Base-by-base conservation (phyloP, 2,113 vertebrate genomes). In the Indicator maculatus region DNA sequence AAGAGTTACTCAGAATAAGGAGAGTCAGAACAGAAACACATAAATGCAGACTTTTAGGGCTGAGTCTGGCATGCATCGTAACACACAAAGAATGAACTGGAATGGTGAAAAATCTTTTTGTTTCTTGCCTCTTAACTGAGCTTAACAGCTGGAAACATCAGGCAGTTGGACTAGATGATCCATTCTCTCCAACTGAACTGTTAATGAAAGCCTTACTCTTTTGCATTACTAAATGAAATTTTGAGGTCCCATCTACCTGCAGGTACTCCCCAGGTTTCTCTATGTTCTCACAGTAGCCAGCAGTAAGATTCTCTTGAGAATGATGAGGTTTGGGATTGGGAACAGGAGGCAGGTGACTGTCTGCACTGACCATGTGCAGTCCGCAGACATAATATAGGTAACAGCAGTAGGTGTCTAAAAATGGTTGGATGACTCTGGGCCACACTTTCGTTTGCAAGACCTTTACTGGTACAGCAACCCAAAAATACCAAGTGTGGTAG, bases 321-420 rank as follows among this genome's bases (percentile, higher is more conserved):
- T 4, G 12, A 1, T 61, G 16, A 10, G 39, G 6, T 58, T 61
- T 59, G 74, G 44, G 73, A 38, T 36, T 85, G 89, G 30, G 36
- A 38, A n/a, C 39, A 17, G 21, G 44, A 86, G 79, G 13, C 53
- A 36, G 44, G 21, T 39, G 41, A 13, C 41, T 45, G 5, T 78
- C 53, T 75, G 56, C 52, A 9, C 60, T 23, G 55, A 30, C 55
- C 55, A 26, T 47, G 14, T 61, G n/a, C 52, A 81, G 28, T 77
- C 70, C 93, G 77, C 58, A 73, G 83, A 36, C 8, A 1, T 36
- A 66, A 91, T 27, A 19, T 31, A 87, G 79, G 84, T 88, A 77
- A 77, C 41, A 81, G 83, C 85, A 95, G 79, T 31, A 71, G n/a
- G 36, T 74, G 28, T 80, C 80, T 90, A 88, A 93, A 94, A 92